Percentiles rank a stretch among this genome's conserved stretches.
phyloP scores from a whole-genome alignment of 2,888 invertebrate species.

The Rhamphomyia laevipes region DNA sequence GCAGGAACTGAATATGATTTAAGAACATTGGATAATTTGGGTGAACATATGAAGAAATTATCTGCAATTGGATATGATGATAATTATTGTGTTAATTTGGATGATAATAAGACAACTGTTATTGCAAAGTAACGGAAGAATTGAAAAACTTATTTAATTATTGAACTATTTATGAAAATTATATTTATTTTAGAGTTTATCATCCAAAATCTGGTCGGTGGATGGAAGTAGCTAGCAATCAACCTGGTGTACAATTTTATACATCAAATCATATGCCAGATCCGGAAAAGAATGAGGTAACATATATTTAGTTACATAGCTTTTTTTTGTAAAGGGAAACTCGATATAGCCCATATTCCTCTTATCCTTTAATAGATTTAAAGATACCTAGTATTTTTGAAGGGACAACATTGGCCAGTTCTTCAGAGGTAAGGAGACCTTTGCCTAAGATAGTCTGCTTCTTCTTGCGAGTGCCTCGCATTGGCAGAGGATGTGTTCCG shows the following conservation, averaged over 20 bases:
- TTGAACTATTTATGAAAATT: not conserved
- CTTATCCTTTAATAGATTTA: too few species aligned
- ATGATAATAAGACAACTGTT: conserved; percentile 36
- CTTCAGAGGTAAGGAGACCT: too few species aligned
- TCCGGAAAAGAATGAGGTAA: conserved; percentile 34
- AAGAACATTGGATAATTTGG: conserved; percentile 50
- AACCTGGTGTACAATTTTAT: conserved; percentile 86
- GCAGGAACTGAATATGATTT: conserved; percentile 64
- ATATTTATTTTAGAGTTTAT: conserved; percentile 41
- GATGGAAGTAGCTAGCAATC: conserved; percentile 71
- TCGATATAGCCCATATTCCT: too few species aligned
- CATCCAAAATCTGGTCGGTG: conserved; percentile 61
- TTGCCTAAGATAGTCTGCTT: too few species aligned
- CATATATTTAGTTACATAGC: not conserved
- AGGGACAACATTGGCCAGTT: too few species aligned
- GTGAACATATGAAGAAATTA: conserved; percentile 52
- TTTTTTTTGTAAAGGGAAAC: too few species aligned
- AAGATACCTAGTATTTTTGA: too few species aligned
- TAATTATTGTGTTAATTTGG: conserved; percentile 58
- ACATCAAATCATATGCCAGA: conserved; percentile 67
- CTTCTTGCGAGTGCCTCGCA: too few species aligned
- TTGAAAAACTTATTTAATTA: not conserved
- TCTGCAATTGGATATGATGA: conserved; percentile 67
- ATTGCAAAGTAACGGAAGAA: conserved; percentile 45
- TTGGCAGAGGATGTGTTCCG: too few species aligned